A percentile compares a stretch with the other conserved stretches of the same genome.
phyloP scores from a whole-genome alignment of 1,140 invertebrate genomes.

The Drosophila murphyi region DNA sequence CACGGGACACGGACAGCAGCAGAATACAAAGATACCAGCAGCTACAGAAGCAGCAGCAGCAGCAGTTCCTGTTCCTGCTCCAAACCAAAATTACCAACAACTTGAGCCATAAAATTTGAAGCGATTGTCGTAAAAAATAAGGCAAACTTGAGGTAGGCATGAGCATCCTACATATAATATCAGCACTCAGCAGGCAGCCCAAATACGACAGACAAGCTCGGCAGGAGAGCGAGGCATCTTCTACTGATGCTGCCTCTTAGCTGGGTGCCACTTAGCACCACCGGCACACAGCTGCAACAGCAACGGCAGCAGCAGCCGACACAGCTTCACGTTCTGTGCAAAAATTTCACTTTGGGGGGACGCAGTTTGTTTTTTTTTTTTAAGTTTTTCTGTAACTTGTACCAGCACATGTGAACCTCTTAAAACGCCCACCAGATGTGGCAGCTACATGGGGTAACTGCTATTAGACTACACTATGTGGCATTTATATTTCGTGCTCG shows the following conservation, averaged over 20 bases:
- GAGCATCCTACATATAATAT: conserved; percentile 33
- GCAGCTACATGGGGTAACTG: conserved; percentile 35
- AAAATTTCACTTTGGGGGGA: conserved; percentile 64
- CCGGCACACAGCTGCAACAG: conserved; percentile 43
- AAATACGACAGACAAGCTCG: not conserved
- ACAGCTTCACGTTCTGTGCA: conserved; percentile 37
- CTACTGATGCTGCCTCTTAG: conserved; percentile 68
- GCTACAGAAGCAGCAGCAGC: conserved; percentile 24
- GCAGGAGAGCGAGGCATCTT: conserved; percentile 2
- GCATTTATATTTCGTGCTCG: conserved; percentile 7
- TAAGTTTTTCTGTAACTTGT: conserved; percentile 14
- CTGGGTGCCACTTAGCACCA: conserved; percentile 71
- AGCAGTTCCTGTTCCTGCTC: conserved; percentile 13
- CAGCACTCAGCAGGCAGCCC: conserved; percentile 56
- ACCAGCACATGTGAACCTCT: conserved; percentile 43
- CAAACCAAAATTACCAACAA: conserved; percentile 70
- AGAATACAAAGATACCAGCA: conserved; percentile 5
- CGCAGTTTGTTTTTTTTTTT: conserved; percentile 9
- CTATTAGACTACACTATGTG: conserved; percentile 12
- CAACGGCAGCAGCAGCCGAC: not conserved
- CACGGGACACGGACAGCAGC: conserved; percentile 40
- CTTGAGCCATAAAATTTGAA: conserved; percentile 79
- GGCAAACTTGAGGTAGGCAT: conserved; percentile 41
- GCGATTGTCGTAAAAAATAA: conserved; percentile 65
- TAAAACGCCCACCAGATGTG: conserved; percentile 58